Conservation (phyloP, 2,113 vertebrate species). For the Centropus bengalensis region DNA sequence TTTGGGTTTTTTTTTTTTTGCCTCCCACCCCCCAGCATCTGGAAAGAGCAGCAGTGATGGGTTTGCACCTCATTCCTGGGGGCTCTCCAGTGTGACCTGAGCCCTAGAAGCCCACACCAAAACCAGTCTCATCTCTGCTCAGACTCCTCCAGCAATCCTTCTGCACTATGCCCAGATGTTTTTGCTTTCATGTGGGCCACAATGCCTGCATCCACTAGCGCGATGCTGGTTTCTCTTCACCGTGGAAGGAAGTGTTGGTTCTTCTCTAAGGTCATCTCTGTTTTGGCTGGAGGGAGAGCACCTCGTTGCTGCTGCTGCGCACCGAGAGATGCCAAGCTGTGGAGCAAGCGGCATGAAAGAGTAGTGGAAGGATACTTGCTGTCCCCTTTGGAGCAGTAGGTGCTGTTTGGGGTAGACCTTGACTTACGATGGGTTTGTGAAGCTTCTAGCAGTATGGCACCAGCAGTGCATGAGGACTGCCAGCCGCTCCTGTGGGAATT, state of each 20-base stretch:
- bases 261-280: not conserved
- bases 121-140: not conserved
- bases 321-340: not conserved
- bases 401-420: not conserved
- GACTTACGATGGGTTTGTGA: not conserved
- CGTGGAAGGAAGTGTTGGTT: not conserved
- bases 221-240: rapidly evolving
- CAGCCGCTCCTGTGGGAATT: not conserved
- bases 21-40: not conserved
- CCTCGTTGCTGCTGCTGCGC: not conserved
- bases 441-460: not conserved
- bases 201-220: rapidly evolving
- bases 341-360: not conserved
- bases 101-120: not conserved
- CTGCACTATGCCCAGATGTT: rapidly evolving
- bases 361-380: not conserved
- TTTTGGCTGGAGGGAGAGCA: not conserved
- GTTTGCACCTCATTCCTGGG: not conserved
- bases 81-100: not conserved
- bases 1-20: no score
- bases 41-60: not conserved
- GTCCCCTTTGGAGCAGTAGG: not conserved
- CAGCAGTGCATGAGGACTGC: not conserved
- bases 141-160: not conserved
- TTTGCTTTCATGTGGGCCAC: not conserved